Percentiles rank a stretch among this genome's conserved stretches.
Evolutionary conservation across 2,113 vertebrate genomes (phyloP).

Genomic region (Okapia johnstoni): DNA sequence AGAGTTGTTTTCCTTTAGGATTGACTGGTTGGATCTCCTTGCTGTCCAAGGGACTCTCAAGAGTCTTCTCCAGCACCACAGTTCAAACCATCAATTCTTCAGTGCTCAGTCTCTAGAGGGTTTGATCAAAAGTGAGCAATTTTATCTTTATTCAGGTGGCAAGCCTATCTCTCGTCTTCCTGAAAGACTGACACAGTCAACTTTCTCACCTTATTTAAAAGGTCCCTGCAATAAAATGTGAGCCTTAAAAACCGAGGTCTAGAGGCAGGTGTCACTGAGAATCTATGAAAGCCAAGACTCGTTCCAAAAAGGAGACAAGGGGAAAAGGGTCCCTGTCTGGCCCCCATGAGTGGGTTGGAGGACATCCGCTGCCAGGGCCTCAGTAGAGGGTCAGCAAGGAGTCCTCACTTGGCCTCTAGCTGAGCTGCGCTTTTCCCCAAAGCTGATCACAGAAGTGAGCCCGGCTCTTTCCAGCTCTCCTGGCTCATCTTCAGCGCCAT

Average conservation of each 20-base stretch:
- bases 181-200: not conserved
- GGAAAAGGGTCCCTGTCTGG: not conserved
- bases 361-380: rapidly evolving
- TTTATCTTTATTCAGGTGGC: not conserved
- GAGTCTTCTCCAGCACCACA: not conserved
- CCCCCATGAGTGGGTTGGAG: rapidly evolving
- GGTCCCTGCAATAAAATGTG: not conserved
- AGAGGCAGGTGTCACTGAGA: not conserved
- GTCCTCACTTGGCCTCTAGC: rapidly evolving
- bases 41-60: not conserved
- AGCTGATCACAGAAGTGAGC: not conserved
- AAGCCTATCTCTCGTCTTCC: not conserved
- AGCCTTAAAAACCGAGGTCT: not conserved
- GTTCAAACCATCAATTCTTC: not conserved
- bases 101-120: not conserved
- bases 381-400: rapidly evolving
- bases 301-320: not conserved
- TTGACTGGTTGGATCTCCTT: not conserved
- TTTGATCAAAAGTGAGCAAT: not conserved
- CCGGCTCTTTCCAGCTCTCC: not conserved
- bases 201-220: not conserved
- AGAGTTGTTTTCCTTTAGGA: not conserved
- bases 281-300: not conserved
- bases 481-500: not conserved
- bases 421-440: not conserved